Conservation (phyloP, 1,140 invertebrate genomes). For the silkworm (Bombyx mori) region DNA sequence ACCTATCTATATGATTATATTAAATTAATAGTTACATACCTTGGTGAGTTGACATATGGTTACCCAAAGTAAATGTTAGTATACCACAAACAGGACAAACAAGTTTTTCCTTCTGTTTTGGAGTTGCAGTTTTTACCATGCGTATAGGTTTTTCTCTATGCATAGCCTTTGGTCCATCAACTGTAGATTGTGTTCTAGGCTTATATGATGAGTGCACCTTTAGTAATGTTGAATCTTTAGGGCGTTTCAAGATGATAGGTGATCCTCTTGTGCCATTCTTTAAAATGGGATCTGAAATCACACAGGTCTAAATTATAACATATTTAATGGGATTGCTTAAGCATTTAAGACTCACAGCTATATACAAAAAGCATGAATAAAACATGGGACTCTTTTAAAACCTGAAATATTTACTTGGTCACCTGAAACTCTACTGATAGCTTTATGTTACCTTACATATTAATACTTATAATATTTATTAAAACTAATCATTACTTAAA, state of each 20-base stretch:
- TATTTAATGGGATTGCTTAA: too few species aligned
- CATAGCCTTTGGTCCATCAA: slow-evolving; percentile 11
- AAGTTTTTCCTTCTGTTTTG: slow-evolving; percentile 56
- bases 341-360: too few species aligned
- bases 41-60: slow-evolving; percentile 63
- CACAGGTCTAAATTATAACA: not conserved
- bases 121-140: slow-evolving; percentile 23
- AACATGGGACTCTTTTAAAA: too few species aligned
- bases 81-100: slow-evolving; percentile 66
- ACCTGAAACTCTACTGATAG: too few species aligned
- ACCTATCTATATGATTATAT: too few species aligned
- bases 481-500: too few species aligned
- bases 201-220: slow-evolving; percentile 46
- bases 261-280: slow-evolving; percentile 54
- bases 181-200: slow-evolving; percentile 14
- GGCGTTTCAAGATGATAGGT: slow-evolving; percentile 51
- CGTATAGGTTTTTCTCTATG: slow-evolving; percentile 24
- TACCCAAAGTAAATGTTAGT: slow-evolving; percentile 56
- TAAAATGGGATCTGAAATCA: slow-evolving; percentile 45
- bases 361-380: too few species aligned
- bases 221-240: slow-evolving; percentile 55
- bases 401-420: too few species aligned
- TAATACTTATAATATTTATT: not conserved
- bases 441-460: not conserved
- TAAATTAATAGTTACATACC: slow-evolving; percentile 29